These are phyloP conservation scores for Darevskia nairensis DNA, from an alignment of 2,797 vertebrate species.

Conservation along the genomic window DNA sequence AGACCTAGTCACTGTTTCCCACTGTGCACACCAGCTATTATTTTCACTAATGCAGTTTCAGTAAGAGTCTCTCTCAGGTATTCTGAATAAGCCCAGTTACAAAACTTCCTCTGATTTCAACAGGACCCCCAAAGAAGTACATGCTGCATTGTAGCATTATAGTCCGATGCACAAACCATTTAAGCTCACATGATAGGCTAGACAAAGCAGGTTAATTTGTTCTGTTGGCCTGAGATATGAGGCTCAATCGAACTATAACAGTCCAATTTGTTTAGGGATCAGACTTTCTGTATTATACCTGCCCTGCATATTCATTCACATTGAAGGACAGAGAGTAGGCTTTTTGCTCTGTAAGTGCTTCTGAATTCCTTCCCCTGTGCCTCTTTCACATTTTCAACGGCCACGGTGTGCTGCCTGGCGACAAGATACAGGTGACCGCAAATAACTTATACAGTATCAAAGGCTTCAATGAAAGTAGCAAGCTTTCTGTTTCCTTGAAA, in stretches of 20 bases:
- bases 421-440: background rate
- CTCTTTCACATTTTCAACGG: background rate
- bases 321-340: background rate
- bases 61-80: background rate
- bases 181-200: too few species aligned
- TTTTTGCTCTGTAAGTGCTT: background rate
- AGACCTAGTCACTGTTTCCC: background rate
- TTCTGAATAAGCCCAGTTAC: background rate
- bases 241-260: background rate
- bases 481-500: constrained; percentile 26
- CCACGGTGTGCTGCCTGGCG: background rate
- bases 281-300: background rate
- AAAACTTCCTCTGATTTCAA: background rate
- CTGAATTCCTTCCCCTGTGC: background rate
- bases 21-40: background rate
- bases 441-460: constrained; percentile 5
- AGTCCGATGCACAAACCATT: background rate
- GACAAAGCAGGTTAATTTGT: background rate
- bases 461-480: constrained; percentile 12
- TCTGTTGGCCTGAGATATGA: background rate
- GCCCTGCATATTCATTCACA: background rate
- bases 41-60: background rate
- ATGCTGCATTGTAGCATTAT: background rate
- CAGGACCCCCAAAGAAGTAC: background rate
- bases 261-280: background rate